These are phyloP conservation scores for Periophthalmus magnuspinnatus DNA, from an alignment of 2,797 vertebrate species.

Conservation along the genomic window DNA sequence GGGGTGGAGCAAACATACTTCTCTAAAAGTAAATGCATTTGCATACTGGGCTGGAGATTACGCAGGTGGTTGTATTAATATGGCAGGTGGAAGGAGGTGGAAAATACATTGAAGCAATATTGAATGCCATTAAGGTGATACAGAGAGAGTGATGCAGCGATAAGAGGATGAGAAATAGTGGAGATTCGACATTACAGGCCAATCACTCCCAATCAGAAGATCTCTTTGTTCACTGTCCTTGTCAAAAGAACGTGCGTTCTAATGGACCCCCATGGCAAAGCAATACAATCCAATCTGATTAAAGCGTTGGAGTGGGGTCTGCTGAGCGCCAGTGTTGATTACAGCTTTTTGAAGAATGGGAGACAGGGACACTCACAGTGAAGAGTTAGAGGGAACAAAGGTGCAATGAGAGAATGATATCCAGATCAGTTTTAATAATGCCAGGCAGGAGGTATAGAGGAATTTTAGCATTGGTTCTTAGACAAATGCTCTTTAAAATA, in stretches of 20 bases:
- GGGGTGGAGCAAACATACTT: neutral
- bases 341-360: slow-evolving; percentile 59
- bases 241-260: slow-evolving; percentile 66
- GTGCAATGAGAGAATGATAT: slow-evolving; percentile 39
- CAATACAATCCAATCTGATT: slow-evolving; percentile 70
- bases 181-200: slow-evolving; percentile 63
- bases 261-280: slow-evolving; percentile 49
- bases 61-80: neutral
- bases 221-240: slow-evolving; percentile 61
- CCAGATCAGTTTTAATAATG: slow-evolving; percentile 36
- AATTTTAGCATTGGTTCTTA: neutral
- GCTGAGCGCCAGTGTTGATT: slow-evolving; percentile 66
- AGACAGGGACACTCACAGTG: slow-evolving; percentile 35
- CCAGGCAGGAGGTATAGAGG: slow-evolving; percentile 23
- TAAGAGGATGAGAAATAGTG: slow-evolving; percentile 61
- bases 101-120: slow-evolving; percentile 33
- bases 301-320: slow-evolving; percentile 59
- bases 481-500: neutral
- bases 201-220: slow-evolving; percentile 66
- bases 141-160: slow-evolving; percentile 34
- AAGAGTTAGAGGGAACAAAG: slow-evolving; percentile 43
- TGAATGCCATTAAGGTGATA: slow-evolving; percentile 37
- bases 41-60: neutral
- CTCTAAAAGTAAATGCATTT: neutral
- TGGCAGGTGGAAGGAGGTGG: neutral